These are phyloP conservation scores for Drosophila mayri DNA, from an alignment of 1,140 invertebrate genomes.

Conservation along the genomic window DNA sequence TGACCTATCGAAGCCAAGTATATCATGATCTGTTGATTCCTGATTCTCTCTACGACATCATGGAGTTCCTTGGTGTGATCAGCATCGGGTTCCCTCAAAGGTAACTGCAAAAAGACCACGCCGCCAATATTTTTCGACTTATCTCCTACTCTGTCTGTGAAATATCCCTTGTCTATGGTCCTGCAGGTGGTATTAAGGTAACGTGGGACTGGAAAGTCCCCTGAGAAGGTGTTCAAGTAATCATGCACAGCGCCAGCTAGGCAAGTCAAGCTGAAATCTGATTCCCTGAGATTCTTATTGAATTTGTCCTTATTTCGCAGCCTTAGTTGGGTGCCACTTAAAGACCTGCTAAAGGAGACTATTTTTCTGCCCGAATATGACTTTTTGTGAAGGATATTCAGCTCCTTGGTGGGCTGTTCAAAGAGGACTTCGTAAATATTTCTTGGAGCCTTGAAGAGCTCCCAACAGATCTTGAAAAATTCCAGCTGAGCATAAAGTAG, in stretches of 20 bases:
- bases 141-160: slow-evolving; percentile 67
- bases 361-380: slow-evolving; percentile 92
- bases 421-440: slow-evolving; percentile 88
- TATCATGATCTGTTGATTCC: slow-evolving; percentile 88
- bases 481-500: slow-evolving; percentile 86
- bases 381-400: slow-evolving; percentile 88
- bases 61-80: slow-evolving; percentile 85
- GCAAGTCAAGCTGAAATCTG: slow-evolving; percentile 88
- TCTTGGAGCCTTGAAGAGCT: slow-evolving; percentile 87
- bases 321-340: slow-evolving; percentile 86
- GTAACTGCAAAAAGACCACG: slow-evolving; percentile 85
- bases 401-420: slow-evolving; percentile 82
- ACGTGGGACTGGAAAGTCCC: slow-evolving; percentile 60
- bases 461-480: slow-evolving; percentile 86
- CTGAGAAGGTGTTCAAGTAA: slow-evolving; percentile 64
- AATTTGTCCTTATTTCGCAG: slow-evolving; percentile 85
- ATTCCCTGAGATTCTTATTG: slow-evolving; percentile 88
- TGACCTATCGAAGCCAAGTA: slow-evolving; percentile 89
- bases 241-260: slow-evolving; percentile 75
- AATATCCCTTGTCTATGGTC: slow-evolving; percentile 84
- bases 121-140: slow-evolving; percentile 79
- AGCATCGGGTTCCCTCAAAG: slow-evolving; percentile 82
- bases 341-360: slow-evolving; percentile 90
- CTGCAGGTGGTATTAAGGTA: slow-evolving; percentile 85
- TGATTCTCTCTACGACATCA: slow-evolving; percentile 87